These are phyloP conservation scores for Hoplostethus atlanticus DNA, from an alignment of 2,797 vertebrate species.

Conservation along the genomic window DNA sequence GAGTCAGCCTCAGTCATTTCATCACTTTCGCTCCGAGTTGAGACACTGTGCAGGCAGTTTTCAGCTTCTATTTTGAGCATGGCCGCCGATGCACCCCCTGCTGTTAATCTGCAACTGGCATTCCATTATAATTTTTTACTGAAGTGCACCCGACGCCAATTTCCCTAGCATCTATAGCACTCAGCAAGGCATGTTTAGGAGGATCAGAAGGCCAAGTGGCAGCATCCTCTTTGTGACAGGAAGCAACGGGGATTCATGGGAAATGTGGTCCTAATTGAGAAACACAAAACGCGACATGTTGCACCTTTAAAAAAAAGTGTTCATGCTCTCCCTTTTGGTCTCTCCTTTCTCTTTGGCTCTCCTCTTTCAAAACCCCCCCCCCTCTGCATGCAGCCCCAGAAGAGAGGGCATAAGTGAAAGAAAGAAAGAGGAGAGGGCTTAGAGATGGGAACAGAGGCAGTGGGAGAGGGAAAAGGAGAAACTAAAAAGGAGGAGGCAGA, in stretches of 20 bases:
- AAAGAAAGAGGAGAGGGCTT: neutral
- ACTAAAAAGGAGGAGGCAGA: neutral
- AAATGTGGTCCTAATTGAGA: no score
- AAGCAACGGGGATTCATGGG: no score
- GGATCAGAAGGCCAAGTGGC: neutral
- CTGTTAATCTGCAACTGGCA: slow-evolving; percentile 24
- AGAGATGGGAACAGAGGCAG: slow-evolving; percentile 24
- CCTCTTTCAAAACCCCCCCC: slow-evolving; percentile 1
- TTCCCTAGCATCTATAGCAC: neutral
- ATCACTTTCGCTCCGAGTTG: slow-evolving; percentile 12
- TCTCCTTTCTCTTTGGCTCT: slow-evolving; percentile 19
- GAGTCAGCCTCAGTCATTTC: slow-evolving; percentile 3
- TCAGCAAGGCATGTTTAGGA: neutral
- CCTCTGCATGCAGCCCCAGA: slow-evolving; percentile 26
- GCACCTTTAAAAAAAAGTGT: no score
- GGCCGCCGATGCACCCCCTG: neutral
- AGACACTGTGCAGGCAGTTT: slow-evolving; percentile 23
- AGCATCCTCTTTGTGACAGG: no score
- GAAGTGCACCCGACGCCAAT: neutral
- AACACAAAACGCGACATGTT: no score
- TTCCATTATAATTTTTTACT: slow-evolving; percentile 22
- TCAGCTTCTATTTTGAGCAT: slow-evolving; percentile 46
- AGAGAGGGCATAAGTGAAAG: slow-evolving; percentile 5
- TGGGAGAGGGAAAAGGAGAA: slow-evolving; percentile 1
- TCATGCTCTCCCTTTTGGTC: no score